Conservation (phyloP, 2,797 vertebrate species). For the Muscicapa striata region DNA sequence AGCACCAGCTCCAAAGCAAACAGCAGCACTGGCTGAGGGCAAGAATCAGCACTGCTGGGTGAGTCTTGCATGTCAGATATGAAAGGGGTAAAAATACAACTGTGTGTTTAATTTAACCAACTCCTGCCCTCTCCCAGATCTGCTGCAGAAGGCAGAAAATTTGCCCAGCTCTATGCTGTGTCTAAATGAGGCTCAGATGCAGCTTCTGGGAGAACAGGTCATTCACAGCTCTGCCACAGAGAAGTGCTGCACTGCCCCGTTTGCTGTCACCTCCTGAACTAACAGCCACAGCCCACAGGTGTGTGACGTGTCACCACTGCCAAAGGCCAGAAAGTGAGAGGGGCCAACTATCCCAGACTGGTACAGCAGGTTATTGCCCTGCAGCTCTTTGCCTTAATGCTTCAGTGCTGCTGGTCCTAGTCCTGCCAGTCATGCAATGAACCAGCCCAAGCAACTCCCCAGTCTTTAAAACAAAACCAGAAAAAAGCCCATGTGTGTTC, state of each 20-base stretch:
- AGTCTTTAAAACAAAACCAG: neutral
- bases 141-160: neutral
- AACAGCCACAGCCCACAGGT: neutral
- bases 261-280: neutral
- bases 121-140: neutral
- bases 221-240: neutral
- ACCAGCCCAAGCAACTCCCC: neutral
- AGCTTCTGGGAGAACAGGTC: neutral
- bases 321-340: neutral
- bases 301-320: neutral
- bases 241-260: neutral
- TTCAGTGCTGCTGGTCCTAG: neutral
- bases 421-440: neutral
- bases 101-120: neutral
- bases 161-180: neutral
- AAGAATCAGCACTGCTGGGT: neutral
- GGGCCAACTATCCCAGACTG: slow-evolving; percentile 13
- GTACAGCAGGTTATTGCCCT: slow-evolving; percentile 60
- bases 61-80: neutral
- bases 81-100: neutral
- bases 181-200: neutral
- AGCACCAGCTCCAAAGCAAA: neutral
- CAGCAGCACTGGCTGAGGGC: neutral
- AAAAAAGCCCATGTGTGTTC: rapidly evolving
- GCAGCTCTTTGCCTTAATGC: neutral